These are phyloP conservation scores for Cosmopolites sordidus DNA, from an alignment of 2,888 invertebrate genomes.

Conservation along the genomic window DNA sequence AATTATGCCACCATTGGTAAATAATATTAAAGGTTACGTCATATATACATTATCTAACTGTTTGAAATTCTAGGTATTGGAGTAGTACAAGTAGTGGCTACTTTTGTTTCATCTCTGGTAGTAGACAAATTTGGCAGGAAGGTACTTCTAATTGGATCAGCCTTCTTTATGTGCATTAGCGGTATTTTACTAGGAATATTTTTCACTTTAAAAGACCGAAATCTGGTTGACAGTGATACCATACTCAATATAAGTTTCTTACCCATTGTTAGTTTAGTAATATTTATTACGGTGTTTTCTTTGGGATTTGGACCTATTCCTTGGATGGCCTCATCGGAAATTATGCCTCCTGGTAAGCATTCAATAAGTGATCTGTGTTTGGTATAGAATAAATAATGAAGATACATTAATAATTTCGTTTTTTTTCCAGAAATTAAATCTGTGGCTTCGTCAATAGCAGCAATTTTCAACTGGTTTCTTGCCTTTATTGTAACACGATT, in stretches of 20 bases:
- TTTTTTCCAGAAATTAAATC: constrained; percentile 61
- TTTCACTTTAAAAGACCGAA: constrained; percentile 53
- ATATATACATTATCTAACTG: background rate
- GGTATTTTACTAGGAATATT: constrained; percentile 65
- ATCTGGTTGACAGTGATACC: constrained; percentile 42
- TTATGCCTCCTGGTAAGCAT: constrained; percentile 58
- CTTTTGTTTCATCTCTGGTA: constrained; percentile 68
- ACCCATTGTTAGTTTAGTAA: constrained; percentile 66
- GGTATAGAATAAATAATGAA: no score
- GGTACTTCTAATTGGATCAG: constrained; percentile 68
- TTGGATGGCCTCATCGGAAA: constrained; percentile 79
- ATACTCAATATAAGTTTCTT: constrained; percentile 63
- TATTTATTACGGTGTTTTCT: constrained; percentile 76
- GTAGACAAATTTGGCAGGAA: constrained; percentile 80
- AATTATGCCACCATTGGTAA: constrained; percentile 24
- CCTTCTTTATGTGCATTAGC: constrained; percentile 65
- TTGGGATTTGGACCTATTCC: constrained; percentile 84
- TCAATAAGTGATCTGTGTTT: background rate
- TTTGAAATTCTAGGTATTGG: constrained; percentile 53
- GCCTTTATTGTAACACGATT: constrained; percentile 76
- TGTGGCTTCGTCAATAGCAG: constrained; percentile 70
- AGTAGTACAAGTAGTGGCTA: constrained; percentile 71
- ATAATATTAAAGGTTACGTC: background rate
- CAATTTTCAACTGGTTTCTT: constrained; percentile 75
- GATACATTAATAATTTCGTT: background rate